A percentile compares a stretch with the other conserved stretches of the same genome.
Evolutionary conservation across 1,140 invertebrate species (phyloP).

Genomic region (Drosophila orena): DNA sequence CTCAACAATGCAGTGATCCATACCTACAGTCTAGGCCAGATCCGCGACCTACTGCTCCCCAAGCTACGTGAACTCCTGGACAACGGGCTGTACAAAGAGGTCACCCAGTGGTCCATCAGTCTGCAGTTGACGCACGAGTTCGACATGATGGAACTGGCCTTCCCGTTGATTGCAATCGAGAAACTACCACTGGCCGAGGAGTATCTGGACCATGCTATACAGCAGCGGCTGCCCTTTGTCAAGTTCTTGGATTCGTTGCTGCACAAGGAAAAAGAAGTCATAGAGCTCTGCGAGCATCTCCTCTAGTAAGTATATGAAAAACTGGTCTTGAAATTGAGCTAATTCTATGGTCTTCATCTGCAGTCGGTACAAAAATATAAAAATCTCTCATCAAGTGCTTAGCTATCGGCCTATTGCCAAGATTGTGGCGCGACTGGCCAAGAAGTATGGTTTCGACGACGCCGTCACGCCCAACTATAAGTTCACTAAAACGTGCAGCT

Average conservation of each 20-base stretch:
- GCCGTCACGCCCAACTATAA: conserved; percentile 87
- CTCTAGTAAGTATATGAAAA: conserved; percentile 81
- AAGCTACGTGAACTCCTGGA: conserved; percentile 86
- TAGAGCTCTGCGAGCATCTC: conserved; percentile 81
- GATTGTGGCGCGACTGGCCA: conserved; percentile 87
- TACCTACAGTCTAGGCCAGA: conserved; percentile 86
- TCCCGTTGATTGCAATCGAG: conserved; percentile 90
- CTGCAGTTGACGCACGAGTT: conserved; percentile 85
- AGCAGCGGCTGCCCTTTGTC: conserved; percentile 87
- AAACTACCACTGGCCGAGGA: conserved; percentile 88
- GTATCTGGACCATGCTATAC: conserved; percentile 86
- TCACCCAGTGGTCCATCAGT: conserved; percentile 69
- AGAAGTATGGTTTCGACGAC: conserved; percentile 87
- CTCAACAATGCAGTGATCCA: conserved; percentile 86
- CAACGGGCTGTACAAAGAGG: conserved; percentile 87
- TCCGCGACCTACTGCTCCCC: conserved; percentile 86
- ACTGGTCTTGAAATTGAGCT: background rate
- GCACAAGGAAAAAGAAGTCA: conserved; percentile 82
- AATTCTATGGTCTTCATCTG: background rate
- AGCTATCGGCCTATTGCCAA: conserved; percentile 87
- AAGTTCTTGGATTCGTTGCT: conserved; percentile 88
- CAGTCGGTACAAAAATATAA: conserved; percentile 64
- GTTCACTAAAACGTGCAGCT: conserved; percentile 87
- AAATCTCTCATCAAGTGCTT: conserved; percentile 84
- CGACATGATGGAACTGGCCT: conserved; percentile 87